Base-by-base conservation (phyloP, 2,888 invertebrate genomes). In the Epinotia ramella region DNA sequence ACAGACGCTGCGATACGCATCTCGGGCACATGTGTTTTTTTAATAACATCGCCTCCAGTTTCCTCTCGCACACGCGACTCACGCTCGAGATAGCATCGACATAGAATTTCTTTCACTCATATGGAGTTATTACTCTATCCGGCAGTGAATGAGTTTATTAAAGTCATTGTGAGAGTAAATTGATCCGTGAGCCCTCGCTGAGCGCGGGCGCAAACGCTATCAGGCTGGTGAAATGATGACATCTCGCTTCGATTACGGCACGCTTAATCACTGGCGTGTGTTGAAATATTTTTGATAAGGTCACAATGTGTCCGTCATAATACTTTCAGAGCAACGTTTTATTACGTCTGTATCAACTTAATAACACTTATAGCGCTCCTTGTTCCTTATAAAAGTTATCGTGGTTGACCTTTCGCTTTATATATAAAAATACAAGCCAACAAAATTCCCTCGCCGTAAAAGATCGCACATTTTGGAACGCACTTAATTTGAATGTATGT, bases 11-110 rank as follows among this genome's bases (percentile, higher is more conserved):
- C 90, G 93, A 94, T 94, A 94, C 90, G 86, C 92, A 94, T 94
- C 93, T 92, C 87, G 86, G 80, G 86, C 92, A 92, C 93, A 94
- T 94, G 93, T 93, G 93, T 88, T 89, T 94, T 94, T 94, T 93
- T 93, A 93, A 94, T 92, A 92, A 90, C 84, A 85, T 90, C 89
- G 86, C 89, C 78, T 86, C 90, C 89, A 83, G 88, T 86, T 91
- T 91, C 92, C 92, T 89, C 90, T 87, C 85, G 88, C 83, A 88
- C 88, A 88, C 91, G 90, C 89, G 91, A 89, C 89, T 90, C 89
- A 87, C 88, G 89, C 88, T 87, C 86, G 87, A 92, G 93, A 94
- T 94, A 93, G 84, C 87, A 93, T 93, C 92, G 82, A 91, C 89
- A 90, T 85, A 90, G 87, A 89, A 92, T 91, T 91, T 90, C 89